Evolutionary conservation across 1,140 invertebrate genomes (phyloP).

Genomic region (Delia radicum): DNA sequence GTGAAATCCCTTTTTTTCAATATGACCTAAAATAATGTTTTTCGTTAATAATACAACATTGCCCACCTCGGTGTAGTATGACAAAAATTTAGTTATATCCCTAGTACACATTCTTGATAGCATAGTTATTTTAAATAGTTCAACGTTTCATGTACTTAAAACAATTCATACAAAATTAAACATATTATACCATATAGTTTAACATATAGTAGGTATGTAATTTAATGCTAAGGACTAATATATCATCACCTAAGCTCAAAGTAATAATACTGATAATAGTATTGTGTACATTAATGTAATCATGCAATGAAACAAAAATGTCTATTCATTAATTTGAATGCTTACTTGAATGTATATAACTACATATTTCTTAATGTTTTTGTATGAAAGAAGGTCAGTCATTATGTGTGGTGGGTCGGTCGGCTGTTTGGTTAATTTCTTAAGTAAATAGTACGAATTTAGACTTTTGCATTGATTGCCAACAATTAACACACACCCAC

Average conservation of each 20-base stretch:
- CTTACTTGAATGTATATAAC: too few species aligned
- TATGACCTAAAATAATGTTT: too few species aligned
- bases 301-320: background rate
- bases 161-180: too few species aligned
- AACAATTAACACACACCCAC: background rate
- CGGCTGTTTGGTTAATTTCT: background rate
- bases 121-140: too few species aligned
- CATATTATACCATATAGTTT: background rate
- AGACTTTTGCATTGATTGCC: background rate
- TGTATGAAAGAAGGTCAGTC: background rate
- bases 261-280: background rate
- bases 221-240: background rate
- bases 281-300: background rate
- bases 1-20: too few species aligned
- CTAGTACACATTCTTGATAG: too few species aligned
- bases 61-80: too few species aligned
- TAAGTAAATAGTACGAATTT: background rate
- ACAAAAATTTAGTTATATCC: too few species aligned
- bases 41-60: too few species aligned
- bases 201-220: background rate
- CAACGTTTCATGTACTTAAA: too few species aligned
- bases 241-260: background rate
- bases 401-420: background rate
- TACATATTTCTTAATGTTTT: background rate
- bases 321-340: constrained; percentile 2